A percentile compares a stretch with the other conserved stretches of the same genome.
Evolutionary conservation across 1,140 invertebrate genomes (phyloP).

Genomic region (Platyscapa corneri): DNA sequence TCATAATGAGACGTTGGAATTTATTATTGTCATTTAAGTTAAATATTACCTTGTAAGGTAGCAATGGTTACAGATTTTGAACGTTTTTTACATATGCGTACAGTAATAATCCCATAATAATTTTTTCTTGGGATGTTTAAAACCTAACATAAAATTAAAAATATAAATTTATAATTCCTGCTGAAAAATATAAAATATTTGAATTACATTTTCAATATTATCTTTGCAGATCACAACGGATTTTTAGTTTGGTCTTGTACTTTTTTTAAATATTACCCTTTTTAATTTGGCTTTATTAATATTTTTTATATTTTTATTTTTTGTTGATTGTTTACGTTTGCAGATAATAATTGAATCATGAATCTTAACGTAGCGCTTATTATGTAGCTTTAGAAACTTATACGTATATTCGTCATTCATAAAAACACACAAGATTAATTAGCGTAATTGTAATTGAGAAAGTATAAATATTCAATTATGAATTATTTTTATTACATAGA

Average conservation of each 20-base stretch:
- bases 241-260: background rate
- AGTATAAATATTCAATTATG: background rate
- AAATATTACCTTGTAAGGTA: background rate
- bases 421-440: background rate
- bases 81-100: no score
- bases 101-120: no score
- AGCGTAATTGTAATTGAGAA: background rate
- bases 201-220: background rate
- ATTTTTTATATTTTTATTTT: background rate
- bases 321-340: background rate
- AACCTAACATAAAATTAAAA: no score
- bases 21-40: background rate
- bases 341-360: background rate
- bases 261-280: background rate
- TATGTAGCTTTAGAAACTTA: background rate
- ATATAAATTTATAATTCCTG: no score
- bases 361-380: background rate
- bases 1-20: conserved; percentile 8
- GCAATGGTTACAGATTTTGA: background rate
- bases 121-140: no score
- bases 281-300: background rate
- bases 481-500: background rate
- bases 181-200: background rate
- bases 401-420: background rate
- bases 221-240: background rate